These are phyloP conservation scores for Lateolabrax maculatus DNA, from an alignment of 2,797 vertebrate species.

Conservation along the genomic window DNA sequence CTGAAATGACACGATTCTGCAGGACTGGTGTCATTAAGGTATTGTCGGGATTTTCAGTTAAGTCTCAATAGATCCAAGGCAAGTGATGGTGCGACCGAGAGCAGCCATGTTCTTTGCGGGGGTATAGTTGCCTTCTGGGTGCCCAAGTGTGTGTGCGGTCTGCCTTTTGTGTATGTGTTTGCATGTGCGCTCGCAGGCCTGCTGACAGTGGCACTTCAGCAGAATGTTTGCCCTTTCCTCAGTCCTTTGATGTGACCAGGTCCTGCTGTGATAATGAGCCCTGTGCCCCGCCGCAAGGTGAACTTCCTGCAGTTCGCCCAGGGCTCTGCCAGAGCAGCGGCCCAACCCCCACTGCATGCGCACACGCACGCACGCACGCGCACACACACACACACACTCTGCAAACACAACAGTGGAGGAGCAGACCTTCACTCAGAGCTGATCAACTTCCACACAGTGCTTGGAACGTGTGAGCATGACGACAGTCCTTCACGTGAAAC, in stretches of 20 bases:
- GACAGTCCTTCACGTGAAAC: slow-evolving; percentile 19
- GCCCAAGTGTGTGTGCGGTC: slow-evolving; percentile 60
- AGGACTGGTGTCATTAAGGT: not conserved
- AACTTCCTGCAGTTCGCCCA: slow-evolving; percentile 79
- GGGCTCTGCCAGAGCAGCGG: slow-evolving; percentile 76
- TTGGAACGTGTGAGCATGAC: slow-evolving; percentile 11
- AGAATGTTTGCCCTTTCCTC: slow-evolving; percentile 93
- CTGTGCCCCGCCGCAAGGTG: slow-evolving; percentile 83
- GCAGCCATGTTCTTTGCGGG: slow-evolving; percentile 55
- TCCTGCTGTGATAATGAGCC: slow-evolving; percentile 89
- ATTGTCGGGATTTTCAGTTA: slow-evolving; percentile 1
- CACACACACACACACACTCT: slow-evolving; percentile 18
- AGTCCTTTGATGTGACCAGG: slow-evolving; percentile 93
- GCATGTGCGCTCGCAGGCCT: slow-evolving; percentile 70
- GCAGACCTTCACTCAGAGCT: slow-evolving; percentile 43
- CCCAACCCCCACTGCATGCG: slow-evolving; percentile 66
- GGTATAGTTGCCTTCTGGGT: slow-evolving; percentile 52
- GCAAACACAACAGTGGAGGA: slow-evolving; percentile 50
- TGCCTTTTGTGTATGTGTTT: slow-evolving; percentile 63
- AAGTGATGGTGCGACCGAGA: slow-evolving; percentile 30
- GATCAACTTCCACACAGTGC: slow-evolving; percentile 47
- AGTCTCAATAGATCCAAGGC: slow-evolving; percentile 19
- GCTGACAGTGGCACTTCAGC: slow-evolving; percentile 86
- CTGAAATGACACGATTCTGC: slow-evolving; percentile 4
- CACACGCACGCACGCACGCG: slow-evolving; percentile 28